phyloP scores from a whole-genome alignment of 2,113 vertebrate genomes.

The Ovis canadensis region DNA sequence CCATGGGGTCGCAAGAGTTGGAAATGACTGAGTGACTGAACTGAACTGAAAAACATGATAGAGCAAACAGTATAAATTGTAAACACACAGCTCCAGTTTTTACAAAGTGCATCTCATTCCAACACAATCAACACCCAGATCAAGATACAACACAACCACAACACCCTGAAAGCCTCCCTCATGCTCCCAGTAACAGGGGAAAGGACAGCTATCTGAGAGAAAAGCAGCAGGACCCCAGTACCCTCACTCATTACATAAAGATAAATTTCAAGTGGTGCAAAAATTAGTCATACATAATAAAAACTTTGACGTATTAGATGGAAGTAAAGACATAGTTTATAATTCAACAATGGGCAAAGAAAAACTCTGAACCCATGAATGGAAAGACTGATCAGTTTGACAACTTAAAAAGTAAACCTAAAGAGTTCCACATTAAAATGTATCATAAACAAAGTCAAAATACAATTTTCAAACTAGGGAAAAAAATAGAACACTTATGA shows the following conservation, averaged over 20 bases:
- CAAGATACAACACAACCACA: not conserved
- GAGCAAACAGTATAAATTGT: not conserved
- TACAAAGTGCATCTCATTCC: not conserved
- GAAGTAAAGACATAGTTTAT: not conserved
- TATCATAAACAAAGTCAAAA: not conserved
- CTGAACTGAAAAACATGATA: not conserved
- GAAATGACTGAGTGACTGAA: not conserved
- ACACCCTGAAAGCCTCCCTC: not conserved
- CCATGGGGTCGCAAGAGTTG: not conserved
- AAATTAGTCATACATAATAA: not conserved
- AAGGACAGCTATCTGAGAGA: not conserved
- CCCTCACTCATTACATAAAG: not conserved
- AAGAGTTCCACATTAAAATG: not conserved
- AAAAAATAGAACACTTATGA: not conserved
- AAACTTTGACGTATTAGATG: not conserved
- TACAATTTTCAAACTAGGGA: not conserved
- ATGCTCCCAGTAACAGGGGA: not conserved
- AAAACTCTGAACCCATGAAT: not conserved
- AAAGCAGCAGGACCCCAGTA: not conserved
- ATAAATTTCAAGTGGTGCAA: not conserved
- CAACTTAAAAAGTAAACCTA: not conserved
- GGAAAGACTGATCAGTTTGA: not conserved
- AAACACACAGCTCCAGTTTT: not conserved
- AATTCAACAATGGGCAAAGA: not conserved
- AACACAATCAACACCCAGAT: not conserved